Percentiles rank a stretch among this genome's conserved stretches.
These are phyloP conservation scores for Champsocephalus gunnari DNA, from an alignment of 2,797 vertebrate genomes.

Conservation along the genomic window DNA sequence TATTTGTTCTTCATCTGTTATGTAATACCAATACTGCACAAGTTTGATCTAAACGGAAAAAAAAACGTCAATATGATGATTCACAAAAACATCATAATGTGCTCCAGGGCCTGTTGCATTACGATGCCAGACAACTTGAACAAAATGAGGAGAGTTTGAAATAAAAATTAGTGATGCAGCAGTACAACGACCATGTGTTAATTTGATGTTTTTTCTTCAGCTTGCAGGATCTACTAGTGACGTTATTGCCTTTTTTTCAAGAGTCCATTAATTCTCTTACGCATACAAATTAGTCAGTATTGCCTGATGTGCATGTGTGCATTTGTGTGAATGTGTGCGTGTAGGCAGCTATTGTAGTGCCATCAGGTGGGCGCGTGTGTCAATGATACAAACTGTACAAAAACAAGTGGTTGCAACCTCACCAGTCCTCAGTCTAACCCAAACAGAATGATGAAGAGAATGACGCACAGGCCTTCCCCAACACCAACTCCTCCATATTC, in stretches of 20 bases:
- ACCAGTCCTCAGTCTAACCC: conserved; percentile 46
- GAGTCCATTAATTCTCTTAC: background rate
- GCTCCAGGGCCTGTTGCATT: background rate
- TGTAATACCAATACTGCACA: background rate
- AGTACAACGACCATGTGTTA: background rate
- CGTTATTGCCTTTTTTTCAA: conserved; percentile 2
- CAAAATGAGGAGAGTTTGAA: background rate
- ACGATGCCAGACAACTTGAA: background rate
- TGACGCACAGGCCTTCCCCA: conserved; percentile 73
- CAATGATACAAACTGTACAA: conserved; percentile 45
- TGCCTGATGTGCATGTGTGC: background rate
- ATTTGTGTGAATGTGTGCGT: conserved; percentile 23
- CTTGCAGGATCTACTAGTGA: background rate
- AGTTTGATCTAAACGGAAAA: background rate
- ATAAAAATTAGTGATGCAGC: background rate
- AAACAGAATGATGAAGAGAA: conserved; percentile 42
- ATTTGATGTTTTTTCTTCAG: background rate
- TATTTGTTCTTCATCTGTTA: background rate
- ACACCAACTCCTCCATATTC: conserved; percentile 58
- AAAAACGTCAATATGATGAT: background rate
- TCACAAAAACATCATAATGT: conserved; percentile 1
- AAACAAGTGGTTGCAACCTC: conserved; percentile 32
- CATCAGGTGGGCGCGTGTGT: conserved; percentile 45
- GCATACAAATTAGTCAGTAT: conserved; percentile 35
- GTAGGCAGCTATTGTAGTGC: conserved; percentile 27